These are phyloP conservation scores for Cercopithecus diana DNA, from an alignment of 2,797 vertebrate species.

Conservation along the genomic window DNA sequence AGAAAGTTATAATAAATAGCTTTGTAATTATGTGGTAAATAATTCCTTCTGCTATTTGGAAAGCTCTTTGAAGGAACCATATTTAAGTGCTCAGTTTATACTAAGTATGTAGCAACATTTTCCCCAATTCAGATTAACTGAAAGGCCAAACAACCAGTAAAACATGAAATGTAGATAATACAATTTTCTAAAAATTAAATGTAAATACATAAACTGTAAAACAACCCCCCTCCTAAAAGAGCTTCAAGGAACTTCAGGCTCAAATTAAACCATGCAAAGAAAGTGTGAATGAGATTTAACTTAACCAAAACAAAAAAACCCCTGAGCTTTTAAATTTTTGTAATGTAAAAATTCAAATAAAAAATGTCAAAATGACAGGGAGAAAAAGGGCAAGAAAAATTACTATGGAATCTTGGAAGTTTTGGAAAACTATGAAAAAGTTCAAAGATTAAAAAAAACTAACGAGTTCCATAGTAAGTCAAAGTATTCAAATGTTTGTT, in stretches of 20 bases:
- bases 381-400: background rate
- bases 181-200: background rate
- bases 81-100: background rate
- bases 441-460: background rate
- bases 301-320: background rate
- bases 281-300: background rate
- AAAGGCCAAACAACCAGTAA: constrained; percentile 35
- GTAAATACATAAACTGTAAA: constrained; percentile 17
- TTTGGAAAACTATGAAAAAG: background rate
- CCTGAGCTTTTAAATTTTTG: background rate
- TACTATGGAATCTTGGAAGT: background rate
- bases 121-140: background rate
- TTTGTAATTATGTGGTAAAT: background rate
- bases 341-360: background rate
- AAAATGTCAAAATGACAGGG: background rate
- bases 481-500: background rate
- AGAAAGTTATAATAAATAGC: background rate
- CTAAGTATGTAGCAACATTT: background rate
- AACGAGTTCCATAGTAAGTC: background rate
- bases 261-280: constrained; percentile 32
- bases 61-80: background rate
- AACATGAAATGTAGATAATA: background rate
- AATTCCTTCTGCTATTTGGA: background rate
- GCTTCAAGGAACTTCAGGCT: background rate
- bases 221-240: background rate